phyloP scores from a whole-genome alignment of 2,797 vertebrate species.

The Fistularia commersonii region DNA sequence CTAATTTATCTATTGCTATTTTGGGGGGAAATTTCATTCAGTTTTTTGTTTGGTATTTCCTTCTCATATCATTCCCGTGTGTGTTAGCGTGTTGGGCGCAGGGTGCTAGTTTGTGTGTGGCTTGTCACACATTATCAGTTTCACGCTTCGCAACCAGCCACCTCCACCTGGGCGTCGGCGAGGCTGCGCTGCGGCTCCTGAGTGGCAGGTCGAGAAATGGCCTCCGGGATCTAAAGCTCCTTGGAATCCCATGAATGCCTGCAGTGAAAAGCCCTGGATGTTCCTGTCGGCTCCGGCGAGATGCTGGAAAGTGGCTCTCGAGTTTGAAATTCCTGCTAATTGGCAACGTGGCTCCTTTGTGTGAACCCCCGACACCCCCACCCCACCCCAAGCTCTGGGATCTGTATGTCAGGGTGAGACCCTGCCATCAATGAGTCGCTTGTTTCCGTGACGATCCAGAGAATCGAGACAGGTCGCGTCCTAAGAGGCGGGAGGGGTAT shows the following conservation, averaged over 20 bases:
- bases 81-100: conserved; percentile 6
- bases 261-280: conserved; percentile 57
- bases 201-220: conserved; percentile 34
- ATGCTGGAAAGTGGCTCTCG: conserved; percentile 66
- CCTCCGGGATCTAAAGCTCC: conserved; percentile 61
- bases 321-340: conserved; percentile 73
- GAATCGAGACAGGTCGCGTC: conserved; percentile 57
- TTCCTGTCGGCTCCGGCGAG: conserved; percentile 58
- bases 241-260: conserved; percentile 72
- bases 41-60: no score
- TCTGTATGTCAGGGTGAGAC: conserved; percentile 64
- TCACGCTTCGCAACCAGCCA: no score
- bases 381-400: no score
- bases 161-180: no score
- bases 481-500: no score
- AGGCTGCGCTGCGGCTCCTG: conserved; percentile 40
- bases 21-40: no score
- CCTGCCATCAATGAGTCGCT: conserved; percentile 68
- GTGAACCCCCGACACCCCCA: no score
- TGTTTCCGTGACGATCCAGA: conserved; percentile 59
- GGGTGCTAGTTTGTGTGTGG: no score
- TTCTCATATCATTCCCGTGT: no score
- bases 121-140: no score
- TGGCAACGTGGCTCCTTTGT: conserved; percentile 69
- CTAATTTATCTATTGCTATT: no score